Evolutionary conservation across 2,113 vertebrate genomes (phyloP).

Genomic region (Onychostoma macrolepis): DNA sequence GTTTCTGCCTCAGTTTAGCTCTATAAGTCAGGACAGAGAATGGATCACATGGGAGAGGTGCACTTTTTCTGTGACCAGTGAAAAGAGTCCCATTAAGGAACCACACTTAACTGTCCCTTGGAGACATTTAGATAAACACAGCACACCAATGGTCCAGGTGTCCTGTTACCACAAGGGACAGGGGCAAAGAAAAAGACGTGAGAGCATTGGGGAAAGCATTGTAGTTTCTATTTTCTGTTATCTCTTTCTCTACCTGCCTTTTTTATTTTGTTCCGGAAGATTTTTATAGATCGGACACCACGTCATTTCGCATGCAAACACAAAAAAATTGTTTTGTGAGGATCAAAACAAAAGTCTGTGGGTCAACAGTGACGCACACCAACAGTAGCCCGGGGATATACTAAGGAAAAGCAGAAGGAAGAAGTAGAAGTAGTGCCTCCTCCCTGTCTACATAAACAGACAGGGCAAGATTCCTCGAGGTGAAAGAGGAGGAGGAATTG

Average conservation of each 20-base stretch:
- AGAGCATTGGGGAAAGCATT: conserved; percentile 74
- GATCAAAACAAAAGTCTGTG: conserved; percentile 68
- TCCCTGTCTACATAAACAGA: conserved; percentile 62
- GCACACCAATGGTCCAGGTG: conserved; percentile 69
- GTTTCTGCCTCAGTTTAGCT: conserved; percentile 46
- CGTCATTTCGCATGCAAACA: conserved; percentile 74
- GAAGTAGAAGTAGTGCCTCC: conserved; percentile 48
- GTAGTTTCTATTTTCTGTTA: conserved; percentile 60
- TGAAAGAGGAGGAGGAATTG: conserved; percentile 59
- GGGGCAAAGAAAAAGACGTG: conserved; percentile 72
- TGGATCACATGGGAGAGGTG: conserved; percentile 71
- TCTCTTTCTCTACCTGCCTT: conserved; percentile 66
- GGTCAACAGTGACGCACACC: conserved; percentile 74
- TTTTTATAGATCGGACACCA: conserved; percentile 68
- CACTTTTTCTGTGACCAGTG: conserved; percentile 62
- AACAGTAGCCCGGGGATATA: conserved; percentile 69
- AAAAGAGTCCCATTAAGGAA: conserved; percentile 73
- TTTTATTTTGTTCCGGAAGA: conserved; percentile 54
- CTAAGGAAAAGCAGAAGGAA: conserved; percentile 54
- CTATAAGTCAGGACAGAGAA: conserved; percentile 63
- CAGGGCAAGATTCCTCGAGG: conserved; percentile 62
- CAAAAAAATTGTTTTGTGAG: conserved; percentile 63
- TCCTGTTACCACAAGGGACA: conserved; percentile 71
- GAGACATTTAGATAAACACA: conserved; percentile 79
- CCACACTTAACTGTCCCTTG: conserved; percentile 69